Evolutionary conservation across 23 tunicate species (phyloP).

Genomic region (Trididemnum nubilum): DNA sequence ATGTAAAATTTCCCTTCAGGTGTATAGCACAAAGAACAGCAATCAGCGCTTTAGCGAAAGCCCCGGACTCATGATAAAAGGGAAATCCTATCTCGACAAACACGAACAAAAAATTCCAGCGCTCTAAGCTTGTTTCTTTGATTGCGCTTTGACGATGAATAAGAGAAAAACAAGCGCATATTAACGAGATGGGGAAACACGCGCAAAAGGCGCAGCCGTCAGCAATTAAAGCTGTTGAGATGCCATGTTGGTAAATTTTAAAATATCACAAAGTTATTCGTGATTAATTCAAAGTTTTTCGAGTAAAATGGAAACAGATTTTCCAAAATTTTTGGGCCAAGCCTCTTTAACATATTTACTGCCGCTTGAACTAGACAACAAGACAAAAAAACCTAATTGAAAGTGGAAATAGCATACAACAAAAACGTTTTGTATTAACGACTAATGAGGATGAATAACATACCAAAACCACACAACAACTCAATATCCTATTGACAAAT

Average conservation of each 20-base stretch:
- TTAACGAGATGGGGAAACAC: background rate
- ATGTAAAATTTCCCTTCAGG: slow-evolving; percentile 14
- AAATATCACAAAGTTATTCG: background rate
- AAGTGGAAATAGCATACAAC: too few species aligned
- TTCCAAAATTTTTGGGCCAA: too few species aligned
- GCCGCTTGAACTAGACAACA: too few species aligned
- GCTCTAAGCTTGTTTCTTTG: background rate
- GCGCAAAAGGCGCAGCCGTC: background rate
- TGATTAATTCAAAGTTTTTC: background rate
- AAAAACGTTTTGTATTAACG: too few species aligned
- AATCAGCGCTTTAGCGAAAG: slow-evolving; percentile 11
- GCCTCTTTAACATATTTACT: too few species aligned
- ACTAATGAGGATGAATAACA: too few species aligned
- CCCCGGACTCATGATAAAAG: background rate
- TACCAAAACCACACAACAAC: too few species aligned
- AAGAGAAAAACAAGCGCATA: background rate
- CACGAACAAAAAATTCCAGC: slow-evolving; percentile 25
- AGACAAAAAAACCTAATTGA: too few species aligned
- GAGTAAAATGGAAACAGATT: too few species aligned
- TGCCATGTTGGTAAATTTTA: slow-evolving; percentile 7
- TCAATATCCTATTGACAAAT: too few species aligned
- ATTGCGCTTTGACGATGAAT: background rate
- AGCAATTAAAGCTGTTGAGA: background rate
- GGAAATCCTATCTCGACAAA: slow-evolving; percentile 10
- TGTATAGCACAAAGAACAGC: background rate